These are phyloP conservation scores for Cathartes aura DNA, from an alignment of 2,113 vertebrate species.

Conservation along the genomic window DNA sequence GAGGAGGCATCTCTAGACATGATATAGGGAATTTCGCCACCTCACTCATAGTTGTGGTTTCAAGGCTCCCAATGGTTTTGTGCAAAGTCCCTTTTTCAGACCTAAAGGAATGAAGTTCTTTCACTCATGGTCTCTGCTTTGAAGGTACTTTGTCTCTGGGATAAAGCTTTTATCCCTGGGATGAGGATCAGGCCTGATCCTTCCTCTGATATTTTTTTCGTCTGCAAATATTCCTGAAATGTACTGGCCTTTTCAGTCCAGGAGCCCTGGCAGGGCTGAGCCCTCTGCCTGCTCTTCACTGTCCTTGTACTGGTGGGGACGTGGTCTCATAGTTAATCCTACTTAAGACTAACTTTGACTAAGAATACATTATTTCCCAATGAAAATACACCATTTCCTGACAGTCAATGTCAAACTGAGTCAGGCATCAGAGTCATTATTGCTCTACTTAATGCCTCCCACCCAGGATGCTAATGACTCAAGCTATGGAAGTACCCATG, in stretches of 20 bases:
- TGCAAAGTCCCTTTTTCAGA: not conserved
- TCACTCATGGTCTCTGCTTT: not conserved
- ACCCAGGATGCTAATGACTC: slow-evolving; percentile 31
- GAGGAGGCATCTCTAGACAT: not conserved
- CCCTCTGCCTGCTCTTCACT: not conserved
- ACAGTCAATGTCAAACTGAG: not conserved
- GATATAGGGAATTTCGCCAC: not conserved
- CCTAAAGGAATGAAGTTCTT: not conserved
- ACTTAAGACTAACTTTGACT: not conserved
- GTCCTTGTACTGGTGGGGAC: not conserved
- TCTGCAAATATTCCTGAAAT: not conserved
- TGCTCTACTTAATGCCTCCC: slow-evolving; percentile 48
- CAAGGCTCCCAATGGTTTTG: not conserved
- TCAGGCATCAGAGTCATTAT: slow-evolving; percentile 26
- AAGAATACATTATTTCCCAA: not conserved
- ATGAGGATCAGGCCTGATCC: not conserved
- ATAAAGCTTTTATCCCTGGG: not conserved
- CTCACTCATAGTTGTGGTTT: not conserved
- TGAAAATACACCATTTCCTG: slow-evolving; percentile 2
- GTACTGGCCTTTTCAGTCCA: not conserved
- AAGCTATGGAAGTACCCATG: not conserved
- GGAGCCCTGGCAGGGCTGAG: not conserved
- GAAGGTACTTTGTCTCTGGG: not conserved
- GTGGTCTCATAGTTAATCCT: not conserved
- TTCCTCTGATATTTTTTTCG: not conserved